Evolutionary conservation across 1,140 invertebrate species (phyloP), one percentile per base, ranked within the genome.

Genomic region (Drosophila pachea): DNA sequence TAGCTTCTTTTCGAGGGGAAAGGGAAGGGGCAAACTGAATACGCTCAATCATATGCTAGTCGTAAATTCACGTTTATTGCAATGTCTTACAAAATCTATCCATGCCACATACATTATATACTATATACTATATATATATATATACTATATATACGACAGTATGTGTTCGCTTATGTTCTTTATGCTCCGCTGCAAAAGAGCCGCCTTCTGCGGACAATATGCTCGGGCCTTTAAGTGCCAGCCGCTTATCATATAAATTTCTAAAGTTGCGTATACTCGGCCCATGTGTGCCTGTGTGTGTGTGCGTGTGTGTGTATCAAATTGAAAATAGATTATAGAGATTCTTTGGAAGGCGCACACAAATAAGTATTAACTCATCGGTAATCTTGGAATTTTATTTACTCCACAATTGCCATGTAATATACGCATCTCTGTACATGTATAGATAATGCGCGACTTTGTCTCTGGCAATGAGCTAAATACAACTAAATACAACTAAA

Each of bases 391-490:
- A 16, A n/a, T 32, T 48, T 67, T 29, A 12, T 61, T 42, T 55
- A 36, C 36, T 53, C 45, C 68, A 52, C 16, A 59, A 61, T 56
- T 16, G 36, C 14, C 45, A 16, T 38, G 29, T 56, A 49, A 31
- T 69, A 31, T 8, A 14, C n/a, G 3, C 22, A 49, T 66, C 9
- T n/a, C n/a, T n/a, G n/a, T 61, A 68, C 58, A 47, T 7, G 54
- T 58, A 48, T 62, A 45, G 54, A 68, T 64, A 62, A 42, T 42
- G 58, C 62, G 62, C 62, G 63, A 72, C 68, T 72, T 68, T 68
- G 68, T 33, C 31, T 49, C 43, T 56, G 73, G 68, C 73, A 75
- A 68, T 75, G 73, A 75, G 64, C 73, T 54, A 75, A 73, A 75
- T 73, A 47, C 40, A 52, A 62, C 22, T 36, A 47, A n/a, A n/a